These are phyloP conservation scores for Nilaparvata lugens DNA, from an alignment of 1,140 invertebrate species.

Conservation along the genomic window DNA sequence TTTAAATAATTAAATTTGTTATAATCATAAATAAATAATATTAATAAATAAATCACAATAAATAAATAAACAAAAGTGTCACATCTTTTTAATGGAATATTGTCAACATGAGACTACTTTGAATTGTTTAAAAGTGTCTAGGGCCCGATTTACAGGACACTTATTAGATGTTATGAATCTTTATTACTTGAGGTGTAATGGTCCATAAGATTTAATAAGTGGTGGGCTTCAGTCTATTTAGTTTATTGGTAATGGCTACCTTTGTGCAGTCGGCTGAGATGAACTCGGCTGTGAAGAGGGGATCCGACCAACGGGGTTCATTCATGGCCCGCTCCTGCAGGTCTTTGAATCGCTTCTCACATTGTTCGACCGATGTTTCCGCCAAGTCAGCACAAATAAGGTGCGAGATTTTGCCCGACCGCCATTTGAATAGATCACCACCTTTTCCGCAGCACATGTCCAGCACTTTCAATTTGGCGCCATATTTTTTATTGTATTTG, in stretches of 20 bases:
- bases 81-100: no score
- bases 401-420: constrained; percentile 69
- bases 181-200: no score
- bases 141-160: no score
- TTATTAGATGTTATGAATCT: no score
- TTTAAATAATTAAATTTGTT: no score
- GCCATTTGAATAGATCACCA: constrained; percentile 94
- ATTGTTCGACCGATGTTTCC: constrained; percentile 82
- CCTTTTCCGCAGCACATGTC: constrained; percentile 91
- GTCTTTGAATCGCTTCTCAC: constrained; percentile 55
- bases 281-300: constrained; percentile 79
- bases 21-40: no score
- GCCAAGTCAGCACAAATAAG: constrained; percentile 95
- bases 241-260: constrained; percentile 43
- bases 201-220: no score
- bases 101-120: no score
- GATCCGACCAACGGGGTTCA: constrained; percentile 33
- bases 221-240: no score
- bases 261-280: constrained; percentile 85
- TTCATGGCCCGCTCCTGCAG: constrained; percentile 37
- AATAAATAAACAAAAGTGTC: no score
- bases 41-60: no score
- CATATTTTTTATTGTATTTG: constrained; percentile 47
- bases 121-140: no score
- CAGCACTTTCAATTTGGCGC: constrained; percentile 48